Conservation (phyloP, 2,888 invertebrate genomes). For the Liopterus haemorrhoidalis region DNA sequence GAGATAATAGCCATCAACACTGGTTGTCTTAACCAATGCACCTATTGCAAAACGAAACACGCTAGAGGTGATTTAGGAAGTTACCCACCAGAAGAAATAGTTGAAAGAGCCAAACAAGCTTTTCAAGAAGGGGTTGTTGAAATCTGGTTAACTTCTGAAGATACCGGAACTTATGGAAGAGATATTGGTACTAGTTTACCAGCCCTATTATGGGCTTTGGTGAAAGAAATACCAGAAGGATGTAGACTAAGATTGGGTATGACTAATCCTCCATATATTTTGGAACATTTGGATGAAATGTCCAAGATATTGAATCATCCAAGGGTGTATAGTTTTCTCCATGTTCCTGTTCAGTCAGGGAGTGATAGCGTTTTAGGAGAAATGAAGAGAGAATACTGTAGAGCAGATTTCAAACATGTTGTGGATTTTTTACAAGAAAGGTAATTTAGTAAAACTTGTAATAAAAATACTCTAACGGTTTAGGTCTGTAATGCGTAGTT, state of each 20-base stretch:
- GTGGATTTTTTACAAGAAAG: slow-evolving; percentile 73
- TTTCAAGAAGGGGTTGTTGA: slow-evolving; percentile 91
- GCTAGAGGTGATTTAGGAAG: slow-evolving; percentile 95
- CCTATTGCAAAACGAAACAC: slow-evolving; percentile 98
- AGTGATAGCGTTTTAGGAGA: slow-evolving; percentile 89
- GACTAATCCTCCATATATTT: slow-evolving; percentile 98
- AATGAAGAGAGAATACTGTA: slow-evolving; percentile 93
- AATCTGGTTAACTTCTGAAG: slow-evolving; percentile 97
- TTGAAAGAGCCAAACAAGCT: slow-evolving; percentile 77
- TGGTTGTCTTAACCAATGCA: slow-evolving; percentile 96
- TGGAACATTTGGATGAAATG: slow-evolving; percentile 88
- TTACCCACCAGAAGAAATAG: slow-evolving; percentile 84
- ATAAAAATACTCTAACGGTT: no score
- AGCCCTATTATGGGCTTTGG: slow-evolving; percentile 76
- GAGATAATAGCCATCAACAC: slow-evolving; percentile 97
- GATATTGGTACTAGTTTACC: slow-evolving; percentile 89
- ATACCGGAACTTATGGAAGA: slow-evolving; percentile 92
- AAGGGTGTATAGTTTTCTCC: slow-evolving; percentile 89
- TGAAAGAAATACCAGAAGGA: slow-evolving; percentile 67
- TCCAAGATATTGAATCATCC: slow-evolving; percentile 81
- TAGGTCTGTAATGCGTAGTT: no score
- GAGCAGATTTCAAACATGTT: slow-evolving; percentile 83
- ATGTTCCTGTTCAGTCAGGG: slow-evolving; percentile 97
- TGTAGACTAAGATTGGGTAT: slow-evolving; percentile 87
- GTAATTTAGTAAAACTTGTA: no score